These are phyloP conservation scores for Muntiacus muntjak DNA, from an alignment of 2,113 vertebrate genomes.

Conservation along the genomic window DNA sequence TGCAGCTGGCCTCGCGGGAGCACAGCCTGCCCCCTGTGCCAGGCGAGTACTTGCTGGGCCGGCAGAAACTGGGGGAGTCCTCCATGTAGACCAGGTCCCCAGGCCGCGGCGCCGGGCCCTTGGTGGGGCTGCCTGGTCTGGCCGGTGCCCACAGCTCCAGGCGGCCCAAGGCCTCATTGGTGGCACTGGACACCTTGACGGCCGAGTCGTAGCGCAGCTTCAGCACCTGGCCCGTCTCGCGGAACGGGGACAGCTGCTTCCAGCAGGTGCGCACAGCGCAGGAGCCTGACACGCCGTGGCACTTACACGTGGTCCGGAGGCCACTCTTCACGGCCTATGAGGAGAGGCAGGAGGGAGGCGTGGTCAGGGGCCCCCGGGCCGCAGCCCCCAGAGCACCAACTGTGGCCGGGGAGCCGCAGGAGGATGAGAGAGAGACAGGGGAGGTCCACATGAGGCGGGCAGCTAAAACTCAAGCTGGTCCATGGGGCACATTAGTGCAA, in stretches of 20 bases:
- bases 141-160: conserved; percentile 86
- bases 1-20: conserved; percentile 92
- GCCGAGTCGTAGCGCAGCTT: conserved; percentile 93
- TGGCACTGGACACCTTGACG: conserved; percentile 91
- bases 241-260: conserved; percentile 97
- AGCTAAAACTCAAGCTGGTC: background rate
- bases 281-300: conserved; percentile 96
- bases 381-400: rapidly evolving
- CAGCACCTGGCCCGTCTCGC: conserved; percentile 91
- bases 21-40: conserved; percentile 92
- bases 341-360: background rate
- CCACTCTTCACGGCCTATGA: conserved; percentile 94
- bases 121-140: conserved; percentile 69
- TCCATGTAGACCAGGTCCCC: conserved; percentile 94
- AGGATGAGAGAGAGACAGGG: background rate
- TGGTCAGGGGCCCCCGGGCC: background rate
- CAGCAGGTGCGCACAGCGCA: conserved; percentile 97
- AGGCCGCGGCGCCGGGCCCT: conserved; percentile 80
- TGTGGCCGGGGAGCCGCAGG: background rate
- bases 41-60: conserved; percentile 91
- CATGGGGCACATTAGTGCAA: background rate
- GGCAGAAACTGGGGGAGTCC: conserved; percentile 97
- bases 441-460: background rate
- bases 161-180: conserved; percentile 92
- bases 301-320: conserved; percentile 97